These are phyloP conservation scores for Crenichthys baileyi DNA, from an alignment of 2,797 vertebrate species.

Conservation along the genomic window DNA sequence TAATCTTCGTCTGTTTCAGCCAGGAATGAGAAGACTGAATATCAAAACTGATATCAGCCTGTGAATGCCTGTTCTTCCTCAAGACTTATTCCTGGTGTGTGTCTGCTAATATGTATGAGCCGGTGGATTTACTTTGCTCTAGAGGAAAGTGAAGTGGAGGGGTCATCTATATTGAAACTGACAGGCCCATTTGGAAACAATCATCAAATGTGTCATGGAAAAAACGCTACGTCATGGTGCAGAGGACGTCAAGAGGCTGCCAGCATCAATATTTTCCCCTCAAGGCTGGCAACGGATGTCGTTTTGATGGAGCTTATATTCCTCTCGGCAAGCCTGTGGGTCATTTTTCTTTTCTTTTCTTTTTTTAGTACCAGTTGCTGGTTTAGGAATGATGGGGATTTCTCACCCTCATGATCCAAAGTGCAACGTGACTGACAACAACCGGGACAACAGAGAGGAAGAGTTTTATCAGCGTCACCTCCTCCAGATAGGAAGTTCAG, in stretches of 20 bases:
- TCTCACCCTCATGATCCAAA: conserved; percentile 30
- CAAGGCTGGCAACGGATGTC: conserved; percentile 65
- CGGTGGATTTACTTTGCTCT: conserved; percentile 79
- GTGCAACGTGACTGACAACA: conserved; percentile 35
- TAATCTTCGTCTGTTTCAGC: conserved; percentile 56
- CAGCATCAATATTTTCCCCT: conserved; percentile 83
- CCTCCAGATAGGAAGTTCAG: conserved; percentile 81
- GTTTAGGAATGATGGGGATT: conserved; percentile 19
- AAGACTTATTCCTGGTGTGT: conserved; percentile 68
- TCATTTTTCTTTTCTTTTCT: conserved; percentile 24
- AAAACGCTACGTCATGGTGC: conserved; percentile 79
- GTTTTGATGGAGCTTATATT: conserved; percentile 60
- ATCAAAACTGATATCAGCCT: conserved; percentile 78
- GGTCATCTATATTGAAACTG: conserved; percentile 80
- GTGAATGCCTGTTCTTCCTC: conserved; percentile 73
- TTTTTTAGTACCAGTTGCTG: conserved; percentile 11
- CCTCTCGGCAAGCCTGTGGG: conserved; percentile 44
- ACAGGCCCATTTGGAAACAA: conserved; percentile 86
- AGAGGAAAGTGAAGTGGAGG: conserved; percentile 76
- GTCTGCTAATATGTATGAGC: conserved; percentile 48
- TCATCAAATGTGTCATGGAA: conserved; percentile 86
- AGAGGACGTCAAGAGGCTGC: conserved; percentile 68
- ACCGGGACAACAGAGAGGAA: conserved; percentile 64
- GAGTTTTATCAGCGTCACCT: conserved; percentile 77
- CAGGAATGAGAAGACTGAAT: conserved; percentile 66